Evolutionary conservation across 2,888 invertebrate genomes (phyloP), one percentile per base, ranked within the genome.

Genomic region (Drosophila affinis): DNA sequence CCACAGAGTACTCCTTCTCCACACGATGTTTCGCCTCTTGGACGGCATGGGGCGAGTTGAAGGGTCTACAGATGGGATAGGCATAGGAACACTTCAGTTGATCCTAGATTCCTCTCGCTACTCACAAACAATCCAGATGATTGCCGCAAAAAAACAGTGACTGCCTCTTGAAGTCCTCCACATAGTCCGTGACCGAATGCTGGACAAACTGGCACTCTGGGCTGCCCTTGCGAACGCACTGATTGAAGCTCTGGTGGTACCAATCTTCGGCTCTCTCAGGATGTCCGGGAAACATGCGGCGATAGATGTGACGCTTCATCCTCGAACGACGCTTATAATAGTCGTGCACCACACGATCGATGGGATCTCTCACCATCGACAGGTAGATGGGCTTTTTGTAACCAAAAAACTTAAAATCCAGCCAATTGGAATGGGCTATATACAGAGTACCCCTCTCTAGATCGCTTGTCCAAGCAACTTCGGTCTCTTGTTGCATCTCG

Each of bases 131-230:
- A 76, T 95, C 95, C 45, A 95, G 94, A 72, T 95, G 94, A 90
- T 97, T 97, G 9, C 97, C 97, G 90, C 97, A 98, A 92, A 97
- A 97, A 93, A 97, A 97, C 85, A 97, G 94, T 1, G 96, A 95
- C 89, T 97, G 97, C 17, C 97, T 92, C 65, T 96, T 94, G 90
- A 97, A 96, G 92, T 97, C 97, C 0, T 96, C 95, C 73, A 96
- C 96, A 1, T 95, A 95, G 90, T 97, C 96, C 79, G 95, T 94
- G 1, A 95, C 94, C 88, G 96, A 95, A 0, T 96, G 96, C 83
- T 95, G 95, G 46, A 95, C 90, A 92, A 96, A 97, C 71, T 94
- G 94, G 86, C 97, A 97, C 91, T 97, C 96, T 7, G 95, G 93
- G 90, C 96, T 96, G 0, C 95, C 95, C 64, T 94, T 95, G 76